Conservation (phyloP, 2,797 vertebrate species). For the Dryobates pubescens region DNA sequence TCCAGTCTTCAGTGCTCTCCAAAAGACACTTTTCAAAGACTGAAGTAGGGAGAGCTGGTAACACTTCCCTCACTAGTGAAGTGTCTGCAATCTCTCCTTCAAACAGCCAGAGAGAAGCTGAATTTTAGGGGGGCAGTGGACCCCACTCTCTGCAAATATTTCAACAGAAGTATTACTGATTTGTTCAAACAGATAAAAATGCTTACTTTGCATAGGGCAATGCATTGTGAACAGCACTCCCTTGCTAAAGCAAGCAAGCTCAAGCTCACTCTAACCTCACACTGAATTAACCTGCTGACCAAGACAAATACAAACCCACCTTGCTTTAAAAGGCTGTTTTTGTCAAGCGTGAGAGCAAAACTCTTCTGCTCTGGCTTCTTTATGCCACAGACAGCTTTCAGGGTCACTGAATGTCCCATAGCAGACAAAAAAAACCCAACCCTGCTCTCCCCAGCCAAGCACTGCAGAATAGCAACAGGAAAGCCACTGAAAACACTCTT, state of each 20-base stretch:
- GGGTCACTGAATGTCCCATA: not conserved
- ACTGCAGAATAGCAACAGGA: not conserved
- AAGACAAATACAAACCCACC: not conserved
- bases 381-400: constrained; percentile 29
- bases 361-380: not conserved
- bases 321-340: constrained; percentile 21
- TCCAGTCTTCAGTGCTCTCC: not conserved
- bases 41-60: not conserved
- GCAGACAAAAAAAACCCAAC: not conserved
- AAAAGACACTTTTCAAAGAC: not conserved
- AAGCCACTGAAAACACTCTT: not conserved
- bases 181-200: not conserved
- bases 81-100: not conserved
- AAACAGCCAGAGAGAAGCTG: not conserved
- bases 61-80: not conserved
- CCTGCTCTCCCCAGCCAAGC: not conserved
- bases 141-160: not conserved
- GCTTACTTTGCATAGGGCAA: not conserved
- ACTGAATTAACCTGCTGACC: not conserved
- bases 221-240: not conserved
- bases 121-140: not conserved
- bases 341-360: not conserved
- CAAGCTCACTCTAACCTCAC: not conserved
- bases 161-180: not conserved
- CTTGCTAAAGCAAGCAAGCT: not conserved